Evolutionary conservation across 2,888 invertebrate genomes (phyloP), one percentile per base, ranked within the genome.

Genomic region (Drosophila seclusa): DNA sequence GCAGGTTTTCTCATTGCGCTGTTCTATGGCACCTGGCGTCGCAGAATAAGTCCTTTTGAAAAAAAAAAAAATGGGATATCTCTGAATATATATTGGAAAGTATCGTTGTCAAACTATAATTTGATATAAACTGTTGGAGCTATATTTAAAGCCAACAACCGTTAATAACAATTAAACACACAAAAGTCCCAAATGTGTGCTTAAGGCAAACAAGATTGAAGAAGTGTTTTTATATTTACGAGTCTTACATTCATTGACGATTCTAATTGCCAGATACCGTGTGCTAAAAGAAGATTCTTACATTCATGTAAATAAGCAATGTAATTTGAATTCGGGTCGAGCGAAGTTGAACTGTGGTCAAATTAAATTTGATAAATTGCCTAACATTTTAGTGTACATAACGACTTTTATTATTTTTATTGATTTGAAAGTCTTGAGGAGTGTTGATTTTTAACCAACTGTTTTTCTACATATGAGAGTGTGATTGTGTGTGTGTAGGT

Each of bases 11-110:
- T 72, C 48, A 57, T 48, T 57, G 74, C n/a, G 16, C 58, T 36
- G 45, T 78, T 73, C 71, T 76, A 78, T 72, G 75, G 73, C 65
- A 55, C 66, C 63, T 85, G 74, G 75, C 75, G 73, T 72, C 68
- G 79, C 70, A 64, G 48, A 38, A 36, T 49, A 40, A 27, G 18
- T 5, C 2, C 4, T 2, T 21, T n/a, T 50, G 11, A 42, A 42
- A 42, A 42, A 42, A 21, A 29, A n/a, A n/a, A n/a, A n/a, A n/a
- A n/a, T n/a, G 11, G 11, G 11, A 11, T 42, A 13, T 1, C 13
- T 13, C 40, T 21, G 1, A 42, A 21, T 11, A 42, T 21, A 21
- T 42, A 21, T 42, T 21, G n/a, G 45, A 21, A 16, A 16, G 16
- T 45, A 45, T 45, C 7, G 21, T 8, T 7, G 7, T 21, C 13